phyloP scores from a whole-genome alignment of 1,140 invertebrate species.

The Megathymus violae region DNA sequence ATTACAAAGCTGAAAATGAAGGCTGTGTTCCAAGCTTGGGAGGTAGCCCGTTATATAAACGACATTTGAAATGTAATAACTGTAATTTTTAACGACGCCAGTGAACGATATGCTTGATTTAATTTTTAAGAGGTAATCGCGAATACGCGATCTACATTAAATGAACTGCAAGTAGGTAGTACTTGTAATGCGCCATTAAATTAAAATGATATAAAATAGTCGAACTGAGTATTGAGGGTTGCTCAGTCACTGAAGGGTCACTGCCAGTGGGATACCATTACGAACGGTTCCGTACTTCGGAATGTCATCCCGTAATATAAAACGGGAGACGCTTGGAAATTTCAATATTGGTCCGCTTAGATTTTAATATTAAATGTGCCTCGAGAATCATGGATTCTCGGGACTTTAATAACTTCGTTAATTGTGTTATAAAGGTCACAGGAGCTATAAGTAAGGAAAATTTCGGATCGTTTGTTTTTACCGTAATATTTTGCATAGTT shows the following conservation, averaged over 20 bases:
- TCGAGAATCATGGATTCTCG: conserved; percentile 3
- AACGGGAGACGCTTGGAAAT: conserved; percentile 55
- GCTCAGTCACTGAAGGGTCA: neutral
- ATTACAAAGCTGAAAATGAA: no score
- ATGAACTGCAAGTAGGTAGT: no score
- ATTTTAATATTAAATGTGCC: conserved; percentile 21
- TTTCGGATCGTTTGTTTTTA: neutral
- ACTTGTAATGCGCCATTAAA: no score
- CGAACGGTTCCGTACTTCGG: conserved; percentile 39
- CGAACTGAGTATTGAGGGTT: no score
- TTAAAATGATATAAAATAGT: no score
- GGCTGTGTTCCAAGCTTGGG: no score
- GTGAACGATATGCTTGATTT: no score
- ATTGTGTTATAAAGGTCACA: conserved; percentile 4
- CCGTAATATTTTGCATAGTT: neutral
- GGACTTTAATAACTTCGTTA: neutral
- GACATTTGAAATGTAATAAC: no score
- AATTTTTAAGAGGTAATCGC: no score
- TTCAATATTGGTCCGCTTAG: conserved; percentile 56
- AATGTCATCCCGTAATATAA: conserved; percentile 59
- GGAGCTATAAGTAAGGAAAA: neutral
- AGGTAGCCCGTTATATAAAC: no score
- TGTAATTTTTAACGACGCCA: no score
- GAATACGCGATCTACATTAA: no score
- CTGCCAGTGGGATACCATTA: neutral